Evolutionary conservation across 1,140 invertebrate species (phyloP), one percentile per base, ranked within the genome.

Genomic region (Calycopis cecrops): DNA sequence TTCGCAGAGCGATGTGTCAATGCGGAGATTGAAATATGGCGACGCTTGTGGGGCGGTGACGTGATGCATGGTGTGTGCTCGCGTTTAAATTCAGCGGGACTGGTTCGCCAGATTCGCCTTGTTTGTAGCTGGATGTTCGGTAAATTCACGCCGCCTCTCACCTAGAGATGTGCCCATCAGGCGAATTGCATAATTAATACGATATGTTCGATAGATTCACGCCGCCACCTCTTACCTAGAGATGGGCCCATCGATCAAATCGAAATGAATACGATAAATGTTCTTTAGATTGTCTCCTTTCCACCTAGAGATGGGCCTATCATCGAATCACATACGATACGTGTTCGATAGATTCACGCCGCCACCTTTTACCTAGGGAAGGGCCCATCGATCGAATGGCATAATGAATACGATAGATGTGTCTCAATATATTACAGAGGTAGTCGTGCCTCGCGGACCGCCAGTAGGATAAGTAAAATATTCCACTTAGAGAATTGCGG

Each of bases 1-100:
- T 72, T 67, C 58, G 66, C 61, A 74, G 69, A 70, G 77, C 79
- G 62, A 80, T 85, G 76, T 79, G 84, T 87, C 84, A 83, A 85
- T 85, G 76, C 71, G 57, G 42, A 69, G 76, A 82, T 82, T 85
- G 81, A 87, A 82, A 87, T 87, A 87, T 80, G 71, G 74, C 73
- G 68, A 61, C 66, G 67, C 67, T 73, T 60, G 65, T 71, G 59
- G 69, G 64, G 65, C 67, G 69, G 71, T 65, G 69, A 67, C 70
- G 70, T 74, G 69, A 74, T 75, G 69, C 71, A 73, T 77, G 60
- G 68, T 69, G 67, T 67, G 64, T 71, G 60, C 59, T 63, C 59
- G 65, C 71, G 73, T 79, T 72, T 71, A 72, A 77, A 73, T 73
- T 76, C 62, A 70, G 63, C 52, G 60, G 48, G 62, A 62, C 56